phyloP scores from a whole-genome alignment of 2,113 vertebrate genomes.

The Phyllostomus discolor region DNA sequence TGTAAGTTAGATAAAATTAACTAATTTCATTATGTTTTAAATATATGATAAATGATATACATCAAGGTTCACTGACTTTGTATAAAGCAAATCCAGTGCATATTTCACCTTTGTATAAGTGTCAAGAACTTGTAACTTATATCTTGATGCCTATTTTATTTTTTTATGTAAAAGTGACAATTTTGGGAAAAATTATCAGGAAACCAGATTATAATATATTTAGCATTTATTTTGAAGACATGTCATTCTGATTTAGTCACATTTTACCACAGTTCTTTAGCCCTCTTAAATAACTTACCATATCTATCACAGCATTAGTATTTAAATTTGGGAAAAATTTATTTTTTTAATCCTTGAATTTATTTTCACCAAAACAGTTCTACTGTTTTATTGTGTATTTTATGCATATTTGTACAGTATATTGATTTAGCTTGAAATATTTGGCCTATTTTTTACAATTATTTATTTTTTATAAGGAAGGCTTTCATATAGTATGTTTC shows the following conservation, averaged over 20 bases:
- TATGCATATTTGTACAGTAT: neutral
- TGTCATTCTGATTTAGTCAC: neutral
- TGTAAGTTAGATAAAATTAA: neutral
- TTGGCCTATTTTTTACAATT: neutral
- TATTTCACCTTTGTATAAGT: neutral
- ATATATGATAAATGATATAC: neutral
- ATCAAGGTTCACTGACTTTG: neutral
- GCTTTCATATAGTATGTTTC: neutral
- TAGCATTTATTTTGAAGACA: neutral
- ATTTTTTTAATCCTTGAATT: neutral
- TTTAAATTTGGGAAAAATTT: neutral
- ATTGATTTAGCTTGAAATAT: neutral
- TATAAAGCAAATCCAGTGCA: neutral
- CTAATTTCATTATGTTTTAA: neutral
- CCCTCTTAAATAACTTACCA: neutral
- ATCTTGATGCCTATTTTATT: neutral
- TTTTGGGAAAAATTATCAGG: neutral
- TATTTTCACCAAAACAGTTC: neutral
- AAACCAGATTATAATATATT: neutral
- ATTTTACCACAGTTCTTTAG: neutral
- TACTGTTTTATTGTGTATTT: neutral
- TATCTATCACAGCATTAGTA: neutral
- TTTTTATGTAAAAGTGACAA: neutral
- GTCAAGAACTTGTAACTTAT: neutral
- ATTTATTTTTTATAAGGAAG: neutral